Evolutionary conservation across 2,888 invertebrate genomes (phyloP).

Genomic region (Diadegma fenestrale): DNA sequence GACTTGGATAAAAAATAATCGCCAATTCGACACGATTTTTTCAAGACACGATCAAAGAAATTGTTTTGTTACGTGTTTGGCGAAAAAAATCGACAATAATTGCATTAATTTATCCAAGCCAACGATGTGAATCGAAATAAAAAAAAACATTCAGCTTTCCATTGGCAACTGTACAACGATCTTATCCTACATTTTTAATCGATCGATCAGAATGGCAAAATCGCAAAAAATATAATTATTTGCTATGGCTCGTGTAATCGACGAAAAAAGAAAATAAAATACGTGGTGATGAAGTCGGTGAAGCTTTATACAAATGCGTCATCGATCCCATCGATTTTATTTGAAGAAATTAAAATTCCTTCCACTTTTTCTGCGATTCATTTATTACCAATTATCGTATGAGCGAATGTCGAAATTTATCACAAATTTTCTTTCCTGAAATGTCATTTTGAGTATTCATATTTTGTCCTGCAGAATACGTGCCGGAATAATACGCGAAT

Average conservation of each 20-base stretch:
- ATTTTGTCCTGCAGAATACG: neutral
- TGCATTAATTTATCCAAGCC: neutral
- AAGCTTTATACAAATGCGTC: slow-evolving; percentile 69
- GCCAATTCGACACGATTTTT: neutral
- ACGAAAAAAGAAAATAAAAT: neutral
- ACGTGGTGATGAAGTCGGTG: slow-evolving; percentile 34
- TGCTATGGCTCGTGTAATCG: neutral
- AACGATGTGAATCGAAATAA: neutral
- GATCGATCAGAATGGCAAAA: slow-evolving; percentile 47
- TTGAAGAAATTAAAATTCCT: neutral
- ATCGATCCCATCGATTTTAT: slow-evolving; percentile 36
- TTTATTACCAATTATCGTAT: neutral
- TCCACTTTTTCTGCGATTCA: neutral
- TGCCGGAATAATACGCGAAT: neutral
- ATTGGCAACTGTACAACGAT: slow-evolving; percentile 2
- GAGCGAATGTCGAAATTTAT: neutral
- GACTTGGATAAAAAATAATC: neutral
- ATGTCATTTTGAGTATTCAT: neutral
- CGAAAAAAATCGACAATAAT: neutral
- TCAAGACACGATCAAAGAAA: neutral
- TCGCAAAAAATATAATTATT: slow-evolving; percentile 1
- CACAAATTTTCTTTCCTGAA: neutral
- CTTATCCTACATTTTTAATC: slow-evolving; percentile 15
- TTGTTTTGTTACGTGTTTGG: neutral
- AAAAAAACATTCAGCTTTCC: neutral